Conservation (phyloP, 1,140 invertebrate genomes). For the Meteorus sp. region DNA sequence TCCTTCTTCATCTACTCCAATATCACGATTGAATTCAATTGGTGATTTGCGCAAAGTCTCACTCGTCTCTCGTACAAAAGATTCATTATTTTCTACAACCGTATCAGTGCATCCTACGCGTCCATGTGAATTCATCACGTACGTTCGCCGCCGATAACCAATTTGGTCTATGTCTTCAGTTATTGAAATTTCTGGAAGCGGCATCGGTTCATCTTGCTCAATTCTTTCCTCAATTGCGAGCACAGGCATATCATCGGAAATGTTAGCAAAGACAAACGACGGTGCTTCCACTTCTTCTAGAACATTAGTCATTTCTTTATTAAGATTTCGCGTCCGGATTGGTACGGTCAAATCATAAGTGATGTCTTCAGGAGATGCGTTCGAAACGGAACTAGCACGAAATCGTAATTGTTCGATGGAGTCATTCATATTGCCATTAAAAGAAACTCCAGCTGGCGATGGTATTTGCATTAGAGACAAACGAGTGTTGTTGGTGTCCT, state of each 20-base stretch:
- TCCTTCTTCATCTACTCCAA: background rate
- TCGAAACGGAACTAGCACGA: too few relatives aligned
- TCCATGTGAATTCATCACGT: background rate
- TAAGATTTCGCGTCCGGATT: background rate
- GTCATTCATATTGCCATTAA: too few relatives aligned
- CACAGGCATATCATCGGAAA: background rate
- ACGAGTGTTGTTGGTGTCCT: background rate
- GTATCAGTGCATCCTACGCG: too few relatives aligned
- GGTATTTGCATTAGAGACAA: too few relatives aligned
- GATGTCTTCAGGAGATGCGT: too few relatives aligned
- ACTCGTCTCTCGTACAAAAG: too few relatives aligned
- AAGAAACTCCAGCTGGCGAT: too few relatives aligned
- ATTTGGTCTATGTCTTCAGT: too few relatives aligned
- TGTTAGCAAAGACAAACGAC: conserved; percentile 5
- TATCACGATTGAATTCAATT: background rate
- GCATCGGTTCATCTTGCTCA: background rate
- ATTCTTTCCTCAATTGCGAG: background rate
- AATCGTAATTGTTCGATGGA: too few relatives aligned
- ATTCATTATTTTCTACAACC: too few relatives aligned
- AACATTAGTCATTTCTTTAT: background rate
- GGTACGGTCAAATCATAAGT: background rate
- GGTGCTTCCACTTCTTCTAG: conserved; percentile 2
- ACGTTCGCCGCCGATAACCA: background rate
- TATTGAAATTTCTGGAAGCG: background rate
- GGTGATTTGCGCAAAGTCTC: background rate